Evolutionary conservation across 2,113 vertebrate species (phyloP).

Genomic region (Saccopteryx leptura): DNA sequence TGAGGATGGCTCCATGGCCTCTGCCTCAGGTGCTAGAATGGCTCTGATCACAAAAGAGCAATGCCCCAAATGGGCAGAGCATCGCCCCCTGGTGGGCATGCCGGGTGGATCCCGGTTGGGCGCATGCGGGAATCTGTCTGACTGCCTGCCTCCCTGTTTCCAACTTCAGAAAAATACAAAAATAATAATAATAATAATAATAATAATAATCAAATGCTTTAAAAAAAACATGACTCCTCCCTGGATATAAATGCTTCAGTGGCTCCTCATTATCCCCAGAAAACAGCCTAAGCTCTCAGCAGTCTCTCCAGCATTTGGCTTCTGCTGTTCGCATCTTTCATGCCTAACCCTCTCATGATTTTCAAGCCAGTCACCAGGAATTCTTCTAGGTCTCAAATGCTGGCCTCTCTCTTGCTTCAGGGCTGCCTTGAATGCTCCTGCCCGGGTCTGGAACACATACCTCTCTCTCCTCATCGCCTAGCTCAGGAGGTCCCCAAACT

Average conservation of each 20-base stretch:
- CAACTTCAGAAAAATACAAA: too few relatives aligned
- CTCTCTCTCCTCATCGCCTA: neutral
- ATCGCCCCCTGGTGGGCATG: too few relatives aligned
- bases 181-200: too few relatives aligned
- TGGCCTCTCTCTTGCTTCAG: neutral
- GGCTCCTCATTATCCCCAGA: neutral
- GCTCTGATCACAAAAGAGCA: too few relatives aligned
- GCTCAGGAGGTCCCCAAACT: too few relatives aligned
- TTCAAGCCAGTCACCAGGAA: neutral
- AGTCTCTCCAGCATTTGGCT: neutral
- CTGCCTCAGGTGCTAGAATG: too few relatives aligned
- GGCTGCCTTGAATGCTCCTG: conserved; percentile 3
- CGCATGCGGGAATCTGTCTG: too few relatives aligned
- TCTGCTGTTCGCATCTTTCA: neutral
- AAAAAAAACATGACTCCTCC: neutral
- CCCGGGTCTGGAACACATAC: neutral
- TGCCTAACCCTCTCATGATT: neutral
- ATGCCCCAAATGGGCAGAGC: too few relatives aligned
- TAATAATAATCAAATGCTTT: too few relatives aligned
- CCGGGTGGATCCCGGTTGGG: too few relatives aligned
- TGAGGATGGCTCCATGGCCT: too few relatives aligned
- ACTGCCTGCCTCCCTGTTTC: too few relatives aligned
- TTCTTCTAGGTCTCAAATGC: neutral
- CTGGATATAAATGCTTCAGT: neutral
- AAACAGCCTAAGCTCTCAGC: neutral